Base-by-base conservation (phyloP, 2,113 vertebrate genomes). In the Paramormyrops kingsleyae region DNA sequence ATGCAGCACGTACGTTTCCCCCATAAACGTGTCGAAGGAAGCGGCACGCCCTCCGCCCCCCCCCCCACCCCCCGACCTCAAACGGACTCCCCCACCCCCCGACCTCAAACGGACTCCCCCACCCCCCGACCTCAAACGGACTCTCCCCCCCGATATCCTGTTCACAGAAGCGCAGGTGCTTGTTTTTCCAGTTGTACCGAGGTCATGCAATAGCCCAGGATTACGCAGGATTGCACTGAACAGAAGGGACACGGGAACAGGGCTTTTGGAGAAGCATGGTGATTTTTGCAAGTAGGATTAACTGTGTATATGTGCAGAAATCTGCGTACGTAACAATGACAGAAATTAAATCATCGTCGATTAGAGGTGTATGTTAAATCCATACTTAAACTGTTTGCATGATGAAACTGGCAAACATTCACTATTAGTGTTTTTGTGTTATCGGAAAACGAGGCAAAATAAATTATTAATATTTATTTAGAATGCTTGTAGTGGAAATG, bases 11-110 rank as follows among this genome's bases (percentile, higher is more conserved):
- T 53, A 13, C 8, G 50, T 27, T 17, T 17, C 31, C 47, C 10
- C 47, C 91, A 92, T 91, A 15, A 74, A 27, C 9, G 27, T 4
- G n/a, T 70, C n/a, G 0, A 27, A 70, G 62, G n/a, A 70, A 59
- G 56, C 27, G 3, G 66, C n/a, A 70, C 12, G 62, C 8, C 21
- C 53, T 4, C 17, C 42, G 0, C 24, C 49, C 49, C 0, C 56
- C 53, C 19, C 17, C 19, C 62, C 49, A 1, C 10, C 47, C 49
- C 49, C 47, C 8, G 42, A 56, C 47, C 47, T 0, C 53, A 56
- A 56, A 21, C 53, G 19, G 17, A 49, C 49, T 13, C 6, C 0
- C 2, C 42, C 4, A 0, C 4, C 5, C 5, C 17, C 19, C 17
- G 46, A 47, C 53, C 53, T 0, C 62, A 66, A 66, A 27, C 62